phyloP scores from a whole-genome alignment of 2,797 vertebrate genomes.

The Gymnothorax reevesii region DNA sequence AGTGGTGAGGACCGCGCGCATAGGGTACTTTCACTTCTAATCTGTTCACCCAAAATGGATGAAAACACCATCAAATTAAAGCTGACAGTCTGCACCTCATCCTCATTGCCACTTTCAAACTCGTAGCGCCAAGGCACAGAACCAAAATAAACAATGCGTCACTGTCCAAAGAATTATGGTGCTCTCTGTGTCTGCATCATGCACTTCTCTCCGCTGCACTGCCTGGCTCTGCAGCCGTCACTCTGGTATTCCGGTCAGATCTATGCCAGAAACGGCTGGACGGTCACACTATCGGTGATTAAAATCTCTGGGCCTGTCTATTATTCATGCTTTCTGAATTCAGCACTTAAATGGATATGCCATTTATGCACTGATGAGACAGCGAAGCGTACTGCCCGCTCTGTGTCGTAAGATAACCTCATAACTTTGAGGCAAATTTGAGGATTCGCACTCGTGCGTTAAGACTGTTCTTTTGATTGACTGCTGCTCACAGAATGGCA shows the following conservation, averaged over 20 bases:
- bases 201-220: constrained; percentile 51
- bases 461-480: neutral
- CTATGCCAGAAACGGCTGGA: constrained; percentile 44
- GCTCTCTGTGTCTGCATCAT: neutral
- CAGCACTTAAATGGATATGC: constrained; percentile 35
- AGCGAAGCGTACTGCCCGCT: constrained; percentile 37
- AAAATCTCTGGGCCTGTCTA: constrained; percentile 47
- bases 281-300: constrained; percentile 46
- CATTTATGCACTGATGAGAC: constrained; percentile 36
- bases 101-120: too few relatives aligned
- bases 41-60: too few relatives aligned
- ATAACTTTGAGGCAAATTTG: constrained; percentile 44
- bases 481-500: neutral
- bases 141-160: too few relatives aligned
- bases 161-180: too few relatives aligned
- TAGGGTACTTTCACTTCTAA: too few relatives aligned
- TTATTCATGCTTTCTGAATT: constrained; percentile 38
- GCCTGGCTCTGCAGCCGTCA: constrained; percentile 43
- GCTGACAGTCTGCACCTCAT: too few relatives aligned
- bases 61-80: too few relatives aligned
- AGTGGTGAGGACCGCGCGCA: too few relatives aligned
- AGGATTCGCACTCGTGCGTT: neutral
- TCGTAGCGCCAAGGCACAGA: too few relatives aligned
- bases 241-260: constrained; percentile 37
- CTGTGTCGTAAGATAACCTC: constrained; percentile 44